phyloP scores from a whole-genome alignment of 2,888 invertebrate genomes.

The Chelonus formosanus region DNA sequence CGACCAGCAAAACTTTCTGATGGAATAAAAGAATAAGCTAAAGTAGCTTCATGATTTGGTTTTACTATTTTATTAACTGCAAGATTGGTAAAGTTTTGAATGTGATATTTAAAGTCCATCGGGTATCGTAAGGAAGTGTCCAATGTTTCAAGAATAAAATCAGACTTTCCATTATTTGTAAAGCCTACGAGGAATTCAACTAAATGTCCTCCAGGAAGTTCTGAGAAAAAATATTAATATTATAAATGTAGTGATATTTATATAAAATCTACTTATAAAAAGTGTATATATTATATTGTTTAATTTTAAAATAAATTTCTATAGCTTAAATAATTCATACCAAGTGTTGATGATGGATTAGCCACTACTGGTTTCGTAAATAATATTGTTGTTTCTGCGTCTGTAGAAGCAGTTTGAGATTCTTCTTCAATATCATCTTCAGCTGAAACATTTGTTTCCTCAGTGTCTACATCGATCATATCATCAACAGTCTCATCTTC shows the following conservation, averaged over 20 bases:
- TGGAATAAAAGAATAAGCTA: constrained; percentile 93
- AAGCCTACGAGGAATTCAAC: constrained; percentile 97
- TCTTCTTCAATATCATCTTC: constrained; percentile 70
- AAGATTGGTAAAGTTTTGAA: constrained; percentile 96
- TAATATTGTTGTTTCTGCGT: constrained; percentile 89
- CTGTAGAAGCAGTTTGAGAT: constrained; percentile 80
- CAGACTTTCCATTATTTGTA: constrained; percentile 90
- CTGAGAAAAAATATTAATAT: constrained; percentile 65
- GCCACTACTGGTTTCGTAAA: constrained; percentile 80
- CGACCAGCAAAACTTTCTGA: constrained; percentile 97
- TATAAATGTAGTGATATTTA: no score
- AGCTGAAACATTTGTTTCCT: constrained; percentile 66
- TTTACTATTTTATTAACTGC: constrained; percentile 88
- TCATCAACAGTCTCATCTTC: constrained; percentile 69
- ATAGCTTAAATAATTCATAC: constrained; percentile 41
- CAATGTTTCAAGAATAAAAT: constrained; percentile 90
- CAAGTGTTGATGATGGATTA: constrained; percentile 53
- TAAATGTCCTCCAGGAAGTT: constrained; percentile 89
- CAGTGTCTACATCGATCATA: constrained; percentile 70
- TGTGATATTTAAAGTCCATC: constrained; percentile 97
- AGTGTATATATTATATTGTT: no score
- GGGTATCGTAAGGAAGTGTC: constrained; percentile 99
- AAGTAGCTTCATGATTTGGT: constrained; percentile 91
- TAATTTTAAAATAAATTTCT: no score
- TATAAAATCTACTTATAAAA: no score